Conservation (phyloP, 1,140 invertebrate genomes). For the Leptopilina boulardi region DNA sequence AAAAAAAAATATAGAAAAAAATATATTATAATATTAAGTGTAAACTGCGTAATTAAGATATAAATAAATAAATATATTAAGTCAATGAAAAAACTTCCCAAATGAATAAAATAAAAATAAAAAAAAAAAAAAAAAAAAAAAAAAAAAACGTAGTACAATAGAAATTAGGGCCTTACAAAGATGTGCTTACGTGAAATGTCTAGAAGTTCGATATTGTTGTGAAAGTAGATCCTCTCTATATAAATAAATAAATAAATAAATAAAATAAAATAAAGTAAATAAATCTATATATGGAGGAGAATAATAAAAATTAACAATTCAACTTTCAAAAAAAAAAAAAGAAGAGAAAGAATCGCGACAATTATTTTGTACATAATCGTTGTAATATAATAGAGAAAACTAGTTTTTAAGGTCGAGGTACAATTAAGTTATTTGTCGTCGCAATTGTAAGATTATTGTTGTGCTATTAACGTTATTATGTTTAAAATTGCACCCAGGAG, state of each 20-base stretch:
- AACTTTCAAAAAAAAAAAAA: slow-evolving; percentile 38
- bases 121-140: neutral
- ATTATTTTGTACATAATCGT: slow-evolving; percentile 70
- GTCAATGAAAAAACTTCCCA: neutral
- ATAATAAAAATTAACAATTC: neutral
- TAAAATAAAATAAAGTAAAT: neutral
- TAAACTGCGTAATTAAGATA: no score
- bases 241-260: neutral
- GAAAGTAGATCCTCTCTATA: slow-evolving; percentile 60
- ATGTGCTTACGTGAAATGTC: slow-evolving; percentile 59
- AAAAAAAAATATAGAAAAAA: no score
- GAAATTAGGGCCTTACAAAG: slow-evolving; percentile 58
- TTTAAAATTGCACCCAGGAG: slow-evolving; percentile 32
- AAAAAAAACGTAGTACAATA: slow-evolving; percentile 58
- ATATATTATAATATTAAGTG: no score
- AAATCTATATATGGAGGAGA: neutral
- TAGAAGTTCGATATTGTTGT: slow-evolving; percentile 69
- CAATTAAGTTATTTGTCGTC: slow-evolving; percentile 55
- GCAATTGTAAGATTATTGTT: slow-evolving; percentile 50
- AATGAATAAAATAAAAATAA: neutral
- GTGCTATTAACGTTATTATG: slow-evolving; percentile 52
- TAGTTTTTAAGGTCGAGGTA: slow-evolving; percentile 52
- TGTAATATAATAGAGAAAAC: slow-evolving; percentile 66
- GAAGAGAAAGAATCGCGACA: slow-evolving; percentile 52
- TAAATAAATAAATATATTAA: neutral